phyloP scores from a whole-genome alignment of 1,140 invertebrate species.

The Dinothrombium tinctorium region DNA sequence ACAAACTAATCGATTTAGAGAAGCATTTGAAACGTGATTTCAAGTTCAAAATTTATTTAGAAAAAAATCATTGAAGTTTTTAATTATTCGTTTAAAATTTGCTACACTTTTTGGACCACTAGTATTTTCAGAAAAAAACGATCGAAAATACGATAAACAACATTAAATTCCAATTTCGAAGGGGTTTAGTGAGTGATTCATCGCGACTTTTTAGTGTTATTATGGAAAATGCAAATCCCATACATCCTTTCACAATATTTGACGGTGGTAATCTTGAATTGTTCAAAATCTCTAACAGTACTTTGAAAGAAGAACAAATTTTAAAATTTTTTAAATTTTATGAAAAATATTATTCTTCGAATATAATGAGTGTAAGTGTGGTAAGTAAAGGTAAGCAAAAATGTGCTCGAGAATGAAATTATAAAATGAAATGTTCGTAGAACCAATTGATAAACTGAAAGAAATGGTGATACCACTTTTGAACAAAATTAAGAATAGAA shows the following conservation, averaged over 20 bases:
- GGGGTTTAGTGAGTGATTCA: constrained; percentile 62
- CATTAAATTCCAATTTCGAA: constrained; percentile 84
- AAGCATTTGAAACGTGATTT: too few relatives aligned
- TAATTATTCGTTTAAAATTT: too few relatives aligned
- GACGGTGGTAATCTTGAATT: constrained; percentile 58
- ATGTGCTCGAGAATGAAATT: too few relatives aligned
- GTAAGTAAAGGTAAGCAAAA: constrained; percentile 83
- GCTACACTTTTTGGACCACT: too few relatives aligned
- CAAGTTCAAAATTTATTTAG: too few relatives aligned
- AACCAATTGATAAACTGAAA: too few relatives aligned
- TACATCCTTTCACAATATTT: constrained; percentile 72
- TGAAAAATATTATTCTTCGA: constrained; percentile 69
- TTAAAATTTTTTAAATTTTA: constrained; percentile 87
- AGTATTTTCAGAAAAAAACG: too few relatives aligned
- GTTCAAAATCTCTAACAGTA: constrained; percentile 47
- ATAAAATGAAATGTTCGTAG: too few relatives aligned
- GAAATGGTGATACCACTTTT: too few relatives aligned
- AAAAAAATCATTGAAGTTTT: too few relatives aligned
- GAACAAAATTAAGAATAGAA: too few relatives aligned
- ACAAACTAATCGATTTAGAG: too few relatives aligned
- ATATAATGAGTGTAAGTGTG: constrained; percentile 68
- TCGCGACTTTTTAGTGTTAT: constrained; percentile 75
- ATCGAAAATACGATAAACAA: constrained; percentile 83
- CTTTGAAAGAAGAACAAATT: constrained; percentile 49
- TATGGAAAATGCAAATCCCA: constrained; percentile 41